Base-by-base conservation (phyloP, 2,113 vertebrate genomes). In the Mesitornis unicolor region DNA sequence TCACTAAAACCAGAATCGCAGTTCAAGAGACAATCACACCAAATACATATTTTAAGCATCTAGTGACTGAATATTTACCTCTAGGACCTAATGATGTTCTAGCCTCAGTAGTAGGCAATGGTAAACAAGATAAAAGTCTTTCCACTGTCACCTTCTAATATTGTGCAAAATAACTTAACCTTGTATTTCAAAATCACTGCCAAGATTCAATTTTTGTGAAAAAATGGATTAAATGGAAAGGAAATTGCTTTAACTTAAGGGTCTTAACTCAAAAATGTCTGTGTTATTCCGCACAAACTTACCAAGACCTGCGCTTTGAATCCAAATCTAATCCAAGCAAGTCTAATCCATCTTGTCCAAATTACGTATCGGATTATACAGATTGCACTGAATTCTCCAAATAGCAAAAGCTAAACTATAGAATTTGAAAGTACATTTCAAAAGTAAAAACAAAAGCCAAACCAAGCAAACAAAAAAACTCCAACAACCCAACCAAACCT, bases 401-500 rank as follows among this genome's bases (percentile, higher is more conserved):
- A 36, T 10, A 67, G 11, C n/a, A 83, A 86, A 79, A 75, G 35
- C 36, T 40, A 43, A 77, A 29, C 21, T 12, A 47, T 8, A 25
- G 16, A 53, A 10, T 78, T 82, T 19, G 12, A 50, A 82, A 79
- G 22, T 1, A 28, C 11, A 48, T 73, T 73, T n/a, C 2, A 43
- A 43, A 64, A 57, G 15, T 22, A 63, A 11, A 36, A 9, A 48
- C 11, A 48, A 43, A 43, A n/a, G n/a, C n/a, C n/a, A n/a, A n/a
- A n/a, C n/a, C 7, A 63, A n/a, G n/a, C n/a, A 31, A 33, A 40
- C 18, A 47, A 25, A 59, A 50, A n/a, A 24, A 6, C 7, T 8
- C 1, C 3, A 42, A 47, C 11, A 60, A 53, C 16, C 4, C 4
- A 61, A 21, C 6, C 7, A 73, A 89, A 45, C 1, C 1, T 36